Conservation (phyloP, 2,888 invertebrate genomes). For the Pollenia amentaria region DNA sequence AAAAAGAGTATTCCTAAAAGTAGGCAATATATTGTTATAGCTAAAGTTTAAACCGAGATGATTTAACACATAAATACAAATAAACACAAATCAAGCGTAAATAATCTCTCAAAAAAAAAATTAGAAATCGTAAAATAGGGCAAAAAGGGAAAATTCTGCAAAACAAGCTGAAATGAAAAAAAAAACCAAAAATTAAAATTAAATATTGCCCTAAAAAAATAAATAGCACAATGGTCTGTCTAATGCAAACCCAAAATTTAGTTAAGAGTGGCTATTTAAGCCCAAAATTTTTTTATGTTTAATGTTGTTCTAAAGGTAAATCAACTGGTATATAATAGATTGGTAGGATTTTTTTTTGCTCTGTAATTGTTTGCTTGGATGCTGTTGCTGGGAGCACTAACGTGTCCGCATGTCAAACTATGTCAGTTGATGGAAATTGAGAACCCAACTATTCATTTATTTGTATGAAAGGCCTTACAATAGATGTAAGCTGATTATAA, state of each 20-base stretch:
- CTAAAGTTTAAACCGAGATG: constrained; percentile 13
- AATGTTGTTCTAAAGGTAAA: constrained; percentile 38
- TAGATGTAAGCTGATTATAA: constrained; percentile 63
- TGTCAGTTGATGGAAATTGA: constrained; percentile 34
- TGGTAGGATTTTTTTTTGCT: no score
- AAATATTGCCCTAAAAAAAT: no score
- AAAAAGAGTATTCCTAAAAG: background rate
- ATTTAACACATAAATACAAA: constrained; percentile 60
- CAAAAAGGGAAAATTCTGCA: background rate
- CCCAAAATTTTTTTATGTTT: background rate
- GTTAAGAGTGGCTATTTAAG: constrained; percentile 1
- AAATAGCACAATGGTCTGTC: no score
- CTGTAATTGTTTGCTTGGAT: constrained; percentile 8
- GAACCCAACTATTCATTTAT: constrained; percentile 20
- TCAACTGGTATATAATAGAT: constrained; percentile 40
- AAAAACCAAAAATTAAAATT: background rate
- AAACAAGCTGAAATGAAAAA: background rate
- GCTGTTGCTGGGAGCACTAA: background rate
- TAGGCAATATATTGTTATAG: no score
- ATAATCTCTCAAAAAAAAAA: constrained; percentile 21
- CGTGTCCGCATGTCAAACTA: background rate
- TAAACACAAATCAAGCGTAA: constrained; percentile 65
- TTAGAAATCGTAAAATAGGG: background rate
- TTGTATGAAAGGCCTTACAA: constrained; percentile 31
- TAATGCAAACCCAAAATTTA: background rate